Conservation (phyloP, 1,140 invertebrate genomes). For the Lucilia cuprina region DNA sequence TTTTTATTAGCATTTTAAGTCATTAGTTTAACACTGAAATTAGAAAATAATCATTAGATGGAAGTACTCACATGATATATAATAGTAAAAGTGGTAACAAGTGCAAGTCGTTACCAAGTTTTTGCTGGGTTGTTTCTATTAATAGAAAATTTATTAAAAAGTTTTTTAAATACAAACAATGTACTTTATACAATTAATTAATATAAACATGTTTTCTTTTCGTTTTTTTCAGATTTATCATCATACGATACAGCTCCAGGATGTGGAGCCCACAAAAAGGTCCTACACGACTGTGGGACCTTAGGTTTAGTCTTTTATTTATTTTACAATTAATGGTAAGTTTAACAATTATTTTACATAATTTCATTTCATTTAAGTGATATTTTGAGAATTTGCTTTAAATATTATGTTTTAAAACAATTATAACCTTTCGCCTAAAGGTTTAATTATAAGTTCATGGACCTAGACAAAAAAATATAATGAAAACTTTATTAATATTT, state of each 20-base stretch:
- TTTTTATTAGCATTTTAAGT: too few species aligned
- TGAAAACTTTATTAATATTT: neutral
- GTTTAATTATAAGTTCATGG: conserved; percentile 38
- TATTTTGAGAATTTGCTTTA: neutral
- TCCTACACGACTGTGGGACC: conserved; percentile 63
- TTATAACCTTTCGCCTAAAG: conserved; percentile 24
- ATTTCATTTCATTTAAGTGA: neutral
- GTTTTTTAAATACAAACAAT: too few species aligned
- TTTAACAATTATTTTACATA: neutral
- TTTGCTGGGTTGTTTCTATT: too few species aligned
- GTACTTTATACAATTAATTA: neutral
- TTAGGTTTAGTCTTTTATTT: conserved; percentile 61
- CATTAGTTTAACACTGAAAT: too few species aligned
- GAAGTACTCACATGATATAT: too few species aligned
- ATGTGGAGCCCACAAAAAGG: conserved; percentile 64
- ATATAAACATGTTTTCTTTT: neutral
- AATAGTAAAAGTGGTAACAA: too few species aligned
- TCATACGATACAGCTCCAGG: conserved; percentile 46
- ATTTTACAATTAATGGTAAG: conserved; percentile 62
- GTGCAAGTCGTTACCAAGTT: too few species aligned
- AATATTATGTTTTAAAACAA: neutral
- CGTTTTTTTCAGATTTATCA: conserved; percentile 46
- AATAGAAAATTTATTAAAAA: too few species aligned
- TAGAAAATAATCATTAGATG: too few species aligned
- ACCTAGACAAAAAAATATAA: conserved; percentile 35